Conservation (phyloP, 2,888 invertebrate genomes). For the Carcina quercana region DNA sequence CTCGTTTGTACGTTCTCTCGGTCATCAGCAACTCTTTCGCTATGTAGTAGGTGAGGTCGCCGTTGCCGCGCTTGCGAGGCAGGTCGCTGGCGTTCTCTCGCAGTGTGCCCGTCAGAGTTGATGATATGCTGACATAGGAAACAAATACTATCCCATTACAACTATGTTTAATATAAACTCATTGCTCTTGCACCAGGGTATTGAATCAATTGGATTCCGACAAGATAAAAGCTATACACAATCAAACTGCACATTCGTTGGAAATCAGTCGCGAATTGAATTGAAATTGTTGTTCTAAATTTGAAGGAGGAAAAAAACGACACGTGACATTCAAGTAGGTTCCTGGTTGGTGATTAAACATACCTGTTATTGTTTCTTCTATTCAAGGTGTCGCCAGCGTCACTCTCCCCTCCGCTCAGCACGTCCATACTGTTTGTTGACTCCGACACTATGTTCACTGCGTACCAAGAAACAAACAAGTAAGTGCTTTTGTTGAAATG, state of each 20-base stretch:
- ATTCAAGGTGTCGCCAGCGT: slow-evolving; percentile 60
- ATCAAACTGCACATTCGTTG: too few relatives aligned
- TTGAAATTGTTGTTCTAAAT: too few relatives aligned
- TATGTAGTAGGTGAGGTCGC: slow-evolving; percentile 79
- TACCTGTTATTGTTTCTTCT: slow-evolving; percentile 66
- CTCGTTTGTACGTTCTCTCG: slow-evolving; percentile 95
- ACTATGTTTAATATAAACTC: too few relatives aligned
- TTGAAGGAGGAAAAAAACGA: too few relatives aligned
- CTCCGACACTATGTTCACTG: slow-evolving; percentile 55
- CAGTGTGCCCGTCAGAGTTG: slow-evolving; percentile 33
- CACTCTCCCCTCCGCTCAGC: slow-evolving; percentile 65
- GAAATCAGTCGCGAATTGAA: too few relatives aligned
- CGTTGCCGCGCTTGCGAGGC: slow-evolving; percentile 35
- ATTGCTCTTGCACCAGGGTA: too few relatives aligned
- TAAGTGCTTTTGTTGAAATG: too few relatives aligned
- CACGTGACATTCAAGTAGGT: too few relatives aligned
- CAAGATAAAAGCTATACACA: too few relatives aligned
- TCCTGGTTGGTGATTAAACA: neutral
- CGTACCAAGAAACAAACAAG: slow-evolving; percentile 15
- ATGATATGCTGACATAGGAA: slow-evolving; percentile 42
- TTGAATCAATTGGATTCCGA: too few relatives aligned
- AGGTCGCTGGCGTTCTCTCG: slow-evolving; percentile 35
- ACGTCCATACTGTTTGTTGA: slow-evolving; percentile 68
- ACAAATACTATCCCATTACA: too few relatives aligned
- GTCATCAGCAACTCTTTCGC: slow-evolving; percentile 97